phyloP scores from a whole-genome alignment of 2,888 invertebrate species.

The Mystacides longicornis region DNA sequence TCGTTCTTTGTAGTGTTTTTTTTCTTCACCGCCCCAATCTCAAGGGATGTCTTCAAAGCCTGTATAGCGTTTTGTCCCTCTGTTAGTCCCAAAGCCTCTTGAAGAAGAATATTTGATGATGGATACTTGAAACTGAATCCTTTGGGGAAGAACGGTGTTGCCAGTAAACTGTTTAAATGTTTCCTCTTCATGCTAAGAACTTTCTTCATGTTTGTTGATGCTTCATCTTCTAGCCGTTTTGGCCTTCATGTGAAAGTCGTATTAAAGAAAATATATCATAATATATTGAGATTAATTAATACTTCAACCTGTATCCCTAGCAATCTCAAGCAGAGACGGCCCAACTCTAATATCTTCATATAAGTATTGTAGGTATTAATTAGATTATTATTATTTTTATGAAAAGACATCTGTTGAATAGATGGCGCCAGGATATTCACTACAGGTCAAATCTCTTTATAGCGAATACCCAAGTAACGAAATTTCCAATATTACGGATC shows the following conservation, averaged over 20 bases:
- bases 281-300: no score
- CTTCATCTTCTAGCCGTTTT: not conserved
- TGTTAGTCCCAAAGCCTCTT: constrained; percentile 28
- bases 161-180: constrained; percentile 46
- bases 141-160: constrained; percentile 57
- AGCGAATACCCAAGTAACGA: no score
- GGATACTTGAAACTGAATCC: constrained; percentile 62
- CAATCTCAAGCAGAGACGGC: no score
- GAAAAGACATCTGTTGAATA: no score
- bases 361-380: no score
- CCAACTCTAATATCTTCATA: no score
- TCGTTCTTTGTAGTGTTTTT: constrained; percentile 43
- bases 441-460: no score
- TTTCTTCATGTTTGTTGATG: constrained; percentile 31
- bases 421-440: no score
- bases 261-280: no score
- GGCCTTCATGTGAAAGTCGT: not conserved
- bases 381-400: no score
- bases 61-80: constrained; percentile 39
- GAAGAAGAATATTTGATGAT: constrained; percentile 35
- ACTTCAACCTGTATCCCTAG: no score
- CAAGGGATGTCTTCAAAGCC: constrained; percentile 44
- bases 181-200: constrained; percentile 44
- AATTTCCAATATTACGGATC: no score
- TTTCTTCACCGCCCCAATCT: constrained; percentile 40